Evolutionary conservation across 1,140 invertebrate species (phyloP), one percentile per base, ranked within the genome.

Genomic region (Hesperophylax magnus): DNA sequence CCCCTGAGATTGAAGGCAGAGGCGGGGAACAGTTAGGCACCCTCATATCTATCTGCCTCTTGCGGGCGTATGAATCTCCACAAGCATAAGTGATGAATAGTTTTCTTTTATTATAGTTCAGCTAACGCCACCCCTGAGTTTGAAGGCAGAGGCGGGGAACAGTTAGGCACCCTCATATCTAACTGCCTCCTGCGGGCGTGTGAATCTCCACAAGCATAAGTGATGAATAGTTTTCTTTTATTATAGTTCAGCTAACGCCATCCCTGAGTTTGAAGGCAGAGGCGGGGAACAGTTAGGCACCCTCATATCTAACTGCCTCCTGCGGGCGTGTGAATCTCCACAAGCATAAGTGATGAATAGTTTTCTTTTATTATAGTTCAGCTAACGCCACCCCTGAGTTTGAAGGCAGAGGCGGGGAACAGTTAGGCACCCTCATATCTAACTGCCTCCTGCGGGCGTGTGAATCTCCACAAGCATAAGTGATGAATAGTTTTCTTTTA

Each of bases 111-210:
- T 91, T 91, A 78, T 84, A 97, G 96, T 87, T 98, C 97, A 67
- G 97, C 97, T 6, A 98, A 98, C 93, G 98, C 98, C 7, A 96
- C 96, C n/a, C 96, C 97, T 34, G 94, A 95, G 86, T 98, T 98
- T 92, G 97, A 99, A 90, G 97, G 98, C 2, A 90, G 97, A 87
- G 97, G 97, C 53, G 98, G 98, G 39, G 97, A 98, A 85, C 94
- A 97, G 81, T 88, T 99, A 53, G 97, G 95, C 0, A 93, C 92
- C 81, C 95, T 96, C 86, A 94, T 99, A 82, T 94, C 95, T 58
- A 94, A 94, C 81, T 92, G 94, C 85, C 90, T 99, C 76, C 87
- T 93, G 54, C 90, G 93, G 82, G 94, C 97, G 22, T 98, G 98
- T 88, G 91, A 93, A 81, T 95, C 94, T 14, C 90, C 93, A 18